A percentile compares a stretch with the other conserved stretches of the same genome.
Conservation (phyloP, 2,888 invertebrate species). For the Bimastos eiseni region DNA sequence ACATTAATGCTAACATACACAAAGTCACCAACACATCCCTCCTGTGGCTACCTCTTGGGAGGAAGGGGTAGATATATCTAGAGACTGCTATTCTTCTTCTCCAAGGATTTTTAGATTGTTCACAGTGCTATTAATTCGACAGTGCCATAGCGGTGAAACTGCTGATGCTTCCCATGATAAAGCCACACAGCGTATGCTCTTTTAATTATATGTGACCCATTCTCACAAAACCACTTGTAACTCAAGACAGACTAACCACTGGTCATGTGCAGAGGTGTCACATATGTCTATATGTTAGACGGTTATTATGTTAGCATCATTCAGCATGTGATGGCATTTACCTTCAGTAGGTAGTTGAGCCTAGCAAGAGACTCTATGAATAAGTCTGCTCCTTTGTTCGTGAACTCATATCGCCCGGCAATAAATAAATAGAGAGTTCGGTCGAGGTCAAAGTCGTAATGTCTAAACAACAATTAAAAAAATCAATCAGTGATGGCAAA, state of each 20-base stretch:
- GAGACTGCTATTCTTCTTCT: no score
- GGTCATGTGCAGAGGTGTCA: no score
- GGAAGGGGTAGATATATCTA: no score
- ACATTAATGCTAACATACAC: no score
- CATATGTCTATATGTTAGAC: not conserved
- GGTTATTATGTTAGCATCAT: not conserved
- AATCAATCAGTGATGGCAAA: not conserved
- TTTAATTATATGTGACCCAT: no score
- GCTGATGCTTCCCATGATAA: not conserved
- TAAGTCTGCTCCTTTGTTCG: constrained; percentile 97
- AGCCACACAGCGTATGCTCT: not conserved
- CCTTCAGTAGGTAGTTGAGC: constrained; percentile 91
- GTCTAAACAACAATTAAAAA: constrained; percentile 67
- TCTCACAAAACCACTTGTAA: no score
- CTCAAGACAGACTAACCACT: no score
- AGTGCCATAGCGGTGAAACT: not conserved
- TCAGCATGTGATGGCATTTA: constrained; percentile 52
- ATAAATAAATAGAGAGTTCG: constrained; percentile 98
- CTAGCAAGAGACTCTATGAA: constrained; percentile 95
- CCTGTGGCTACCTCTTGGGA: no score
- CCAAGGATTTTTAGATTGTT: no score
- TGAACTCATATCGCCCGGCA: constrained; percentile 97
- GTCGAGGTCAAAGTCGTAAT: constrained; percentile 96
- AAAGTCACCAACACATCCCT: no score
- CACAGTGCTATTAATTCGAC: no score